Evolutionary conservation across 2,888 invertebrate species (phyloP), one percentile per base, ranked within the genome.

Genomic region (Lasioglossum vierecki): DNA sequence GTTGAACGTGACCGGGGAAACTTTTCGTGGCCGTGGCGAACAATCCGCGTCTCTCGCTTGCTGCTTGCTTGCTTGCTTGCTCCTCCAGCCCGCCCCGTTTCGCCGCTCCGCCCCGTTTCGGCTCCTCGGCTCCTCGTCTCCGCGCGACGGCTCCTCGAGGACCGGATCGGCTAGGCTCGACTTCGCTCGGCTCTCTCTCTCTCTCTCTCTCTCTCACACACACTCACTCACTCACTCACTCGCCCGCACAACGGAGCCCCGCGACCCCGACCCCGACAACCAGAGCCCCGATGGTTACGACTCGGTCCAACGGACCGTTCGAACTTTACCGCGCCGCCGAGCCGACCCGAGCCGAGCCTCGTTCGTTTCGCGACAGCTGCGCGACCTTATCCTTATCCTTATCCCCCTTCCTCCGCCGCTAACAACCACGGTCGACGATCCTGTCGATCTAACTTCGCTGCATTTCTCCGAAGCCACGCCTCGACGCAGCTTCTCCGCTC

Each of bases 1-100:
- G 92, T 93, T 91, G 91, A 92, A 92, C 91, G 92, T 92, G 93
- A 92, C 92, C 91, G 91, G 91, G 91, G 90, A 92, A 93, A 93
- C 88, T 92, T 93, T 92, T 92, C 92, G 91, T 89, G 91, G 91
- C 88, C 91, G 91, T 90, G 90, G 83, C 88, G 82, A 76, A 39
- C 68, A 68, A 68, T 68, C 68, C 68, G 41, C 68, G 68, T 39
- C 22, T 35, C 68, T 18, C 68, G 39, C 11, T 39, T 30, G 60
- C 83, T 22, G 22, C 68, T 18, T 39, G 39, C 11, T 39, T 0
- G 18, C 49, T 83, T 72, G 84, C 79, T 30, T 63, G 15, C 66
- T 30, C 66, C 39, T n/a, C 22, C 35, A 22, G 22, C 83, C 84
- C 75, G 84, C 79, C 82, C 30, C 53, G 30, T 53, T 53, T 53